phyloP scores from a whole-genome alignment of 2,797 vertebrate genomes.

The Sebastes taczanowskii region DNA sequence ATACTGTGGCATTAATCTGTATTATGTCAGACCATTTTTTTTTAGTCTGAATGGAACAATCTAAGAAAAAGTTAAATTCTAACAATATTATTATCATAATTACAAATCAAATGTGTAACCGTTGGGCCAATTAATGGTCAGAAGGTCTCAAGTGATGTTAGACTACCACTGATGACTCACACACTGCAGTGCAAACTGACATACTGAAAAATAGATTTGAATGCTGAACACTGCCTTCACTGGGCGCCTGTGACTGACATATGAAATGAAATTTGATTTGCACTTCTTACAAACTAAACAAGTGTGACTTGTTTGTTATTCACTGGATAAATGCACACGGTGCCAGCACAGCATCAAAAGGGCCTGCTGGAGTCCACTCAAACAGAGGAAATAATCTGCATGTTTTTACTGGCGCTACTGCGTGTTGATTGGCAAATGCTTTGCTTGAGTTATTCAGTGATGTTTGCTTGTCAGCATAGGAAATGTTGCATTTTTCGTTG shows the following conservation, averaged over 20 bases:
- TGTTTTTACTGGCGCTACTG: conserved; percentile 73
- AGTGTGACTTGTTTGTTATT: conserved; percentile 67
- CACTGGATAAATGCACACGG: conserved; percentile 57
- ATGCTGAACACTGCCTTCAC: conserved; percentile 29
- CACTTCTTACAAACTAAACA: conserved; percentile 63
- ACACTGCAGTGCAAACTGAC: conserved; percentile 13
- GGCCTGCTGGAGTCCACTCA: conserved; percentile 77
- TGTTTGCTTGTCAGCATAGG: conserved; percentile 68
- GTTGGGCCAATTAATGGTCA: not conserved
- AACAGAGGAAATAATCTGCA: conserved; percentile 75
- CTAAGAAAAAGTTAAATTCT: not conserved
- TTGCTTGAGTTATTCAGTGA: conserved; percentile 73
- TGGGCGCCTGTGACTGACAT: conserved; percentile 60
- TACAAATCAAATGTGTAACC: not conserved
- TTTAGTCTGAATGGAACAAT: not conserved
- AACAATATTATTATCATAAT: not conserved
- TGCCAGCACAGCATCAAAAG: conserved; percentile 67
- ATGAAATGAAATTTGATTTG: conserved; percentile 57
- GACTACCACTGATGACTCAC: conserved; percentile 1
- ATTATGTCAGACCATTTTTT: not conserved
- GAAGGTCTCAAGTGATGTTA: not conserved
- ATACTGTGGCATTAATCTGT: not conserved
- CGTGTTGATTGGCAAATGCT: conserved; percentile 74
- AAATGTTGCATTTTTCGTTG: conserved; percentile 50
- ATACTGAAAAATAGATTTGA: conserved; percentile 32